Percentiles rank a stretch among this genome's conserved stretches.
phyloP scores from a whole-genome alignment of 1,140 invertebrate genomes.

The Platyscapa corneri region DNA sequence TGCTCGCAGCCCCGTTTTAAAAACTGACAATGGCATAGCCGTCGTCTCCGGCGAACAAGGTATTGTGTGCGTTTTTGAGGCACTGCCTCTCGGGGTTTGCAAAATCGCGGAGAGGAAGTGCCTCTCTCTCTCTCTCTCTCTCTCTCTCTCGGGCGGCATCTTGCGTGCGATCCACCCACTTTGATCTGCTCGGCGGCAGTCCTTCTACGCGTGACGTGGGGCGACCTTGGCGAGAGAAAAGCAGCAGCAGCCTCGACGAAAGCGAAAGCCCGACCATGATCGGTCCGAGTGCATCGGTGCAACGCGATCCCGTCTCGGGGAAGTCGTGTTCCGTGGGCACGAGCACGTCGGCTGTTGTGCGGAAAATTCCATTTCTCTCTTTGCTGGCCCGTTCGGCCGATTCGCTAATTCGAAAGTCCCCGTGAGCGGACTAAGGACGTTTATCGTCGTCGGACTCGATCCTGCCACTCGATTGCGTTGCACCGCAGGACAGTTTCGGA shows the following conservation, averaged over 20 bases:
- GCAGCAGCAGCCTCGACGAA: conserved; percentile 12
- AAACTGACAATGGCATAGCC: neutral
- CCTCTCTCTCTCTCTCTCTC: neutral
- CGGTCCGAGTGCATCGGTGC: neutral
- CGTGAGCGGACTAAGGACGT: too few relatives aligned
- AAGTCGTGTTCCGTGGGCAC: neutral
- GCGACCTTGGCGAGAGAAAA: conserved; percentile 12
- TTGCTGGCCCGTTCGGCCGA: too few relatives aligned
- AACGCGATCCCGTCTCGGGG: too few relatives aligned
- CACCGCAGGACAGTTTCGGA: too few relatives aligned
- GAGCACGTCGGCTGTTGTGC: too few relatives aligned
- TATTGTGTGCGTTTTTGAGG: too few relatives aligned
- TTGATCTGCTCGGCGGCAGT: neutral
- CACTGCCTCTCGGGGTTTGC: neutral
- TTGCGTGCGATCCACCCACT: neutral
- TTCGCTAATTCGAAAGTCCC: too few relatives aligned
- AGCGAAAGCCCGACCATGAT: neutral
- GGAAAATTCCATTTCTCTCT: too few relatives aligned
- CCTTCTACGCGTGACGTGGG: neutral
- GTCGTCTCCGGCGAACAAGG: conserved; percentile 20
- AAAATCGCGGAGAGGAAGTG: neutral
- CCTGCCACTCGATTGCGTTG: too few relatives aligned
- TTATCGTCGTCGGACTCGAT: too few relatives aligned
- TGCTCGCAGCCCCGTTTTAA: too few relatives aligned
- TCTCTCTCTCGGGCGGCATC: neutral